Evolutionary conservation across 1,140 invertebrate genomes (phyloP).

Genomic region (Ceratina japonica): DNA sequence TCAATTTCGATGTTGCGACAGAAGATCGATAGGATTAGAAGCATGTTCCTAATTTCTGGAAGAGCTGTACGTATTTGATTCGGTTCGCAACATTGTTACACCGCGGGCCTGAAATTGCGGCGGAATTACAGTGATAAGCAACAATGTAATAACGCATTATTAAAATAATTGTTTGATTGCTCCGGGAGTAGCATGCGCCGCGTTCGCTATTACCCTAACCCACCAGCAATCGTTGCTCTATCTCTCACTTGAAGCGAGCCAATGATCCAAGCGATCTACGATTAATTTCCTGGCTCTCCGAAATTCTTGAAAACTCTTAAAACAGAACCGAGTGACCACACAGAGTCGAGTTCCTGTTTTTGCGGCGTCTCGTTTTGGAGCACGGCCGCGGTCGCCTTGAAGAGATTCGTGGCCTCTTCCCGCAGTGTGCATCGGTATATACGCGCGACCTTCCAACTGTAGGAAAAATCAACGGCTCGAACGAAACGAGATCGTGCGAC

Average conservation of each 20-base stretch:
- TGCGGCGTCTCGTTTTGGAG: conserved; percentile 12
- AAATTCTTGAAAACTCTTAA: not conserved
- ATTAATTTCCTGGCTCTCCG: not conserved
- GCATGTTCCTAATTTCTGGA: not conserved
- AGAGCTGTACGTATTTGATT: too few species aligned
- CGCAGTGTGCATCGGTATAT: conserved; percentile 28
- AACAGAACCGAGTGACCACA: too few species aligned
- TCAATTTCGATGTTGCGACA: not conserved
- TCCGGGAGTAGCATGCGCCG: not conserved
- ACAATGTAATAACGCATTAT: conserved; percentile 44
- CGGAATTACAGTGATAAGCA: conserved; percentile 26
- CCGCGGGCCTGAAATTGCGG: conserved; percentile 23
- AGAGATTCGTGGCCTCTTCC: conserved; percentile 50
- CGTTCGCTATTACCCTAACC: not conserved
- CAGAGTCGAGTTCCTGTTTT: conserved; percentile 4
- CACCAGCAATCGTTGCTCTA: not conserved
- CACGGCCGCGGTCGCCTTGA: conserved; percentile 49
- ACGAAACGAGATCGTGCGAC: conserved; percentile 37
- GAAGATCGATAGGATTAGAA: not conserved
- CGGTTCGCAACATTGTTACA: conserved; percentile 1
- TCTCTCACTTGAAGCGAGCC: not conserved
- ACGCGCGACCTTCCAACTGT: conserved; percentile 45
- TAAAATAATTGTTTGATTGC: conserved; percentile 43
- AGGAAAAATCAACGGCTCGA: conserved; percentile 56
- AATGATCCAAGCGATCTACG: too few species aligned